These are phyloP conservation scores for Lutjanus erythropterus DNA, from an alignment of 2,113 vertebrate species.

Conservation along the genomic window DNA sequence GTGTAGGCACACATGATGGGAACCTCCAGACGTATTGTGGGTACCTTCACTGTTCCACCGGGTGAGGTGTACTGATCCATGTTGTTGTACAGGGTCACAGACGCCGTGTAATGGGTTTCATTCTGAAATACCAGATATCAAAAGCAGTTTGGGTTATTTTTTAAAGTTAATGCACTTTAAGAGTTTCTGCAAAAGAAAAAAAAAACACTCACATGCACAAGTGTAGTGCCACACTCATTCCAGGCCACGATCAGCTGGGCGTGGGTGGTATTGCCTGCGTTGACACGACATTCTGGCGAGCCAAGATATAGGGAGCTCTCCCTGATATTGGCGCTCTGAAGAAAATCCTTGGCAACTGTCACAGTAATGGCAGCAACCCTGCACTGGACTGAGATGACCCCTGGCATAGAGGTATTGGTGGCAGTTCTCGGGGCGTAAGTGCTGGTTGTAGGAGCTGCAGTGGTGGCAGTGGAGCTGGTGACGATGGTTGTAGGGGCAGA, in stretches of 20 bases:
- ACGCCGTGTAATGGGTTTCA: constrained; percentile 79
- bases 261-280: constrained; percentile 81
- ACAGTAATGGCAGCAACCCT: constrained; percentile 81
- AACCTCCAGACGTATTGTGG: constrained; percentile 74
- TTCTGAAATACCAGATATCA: constrained; percentile 83
- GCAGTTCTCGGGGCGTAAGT: not conserved
- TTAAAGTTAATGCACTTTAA: not conserved
- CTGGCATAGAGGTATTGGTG: not conserved
- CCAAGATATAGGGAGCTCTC: constrained; percentile 88
- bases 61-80: constrained; percentile 45
- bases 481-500: not conserved
- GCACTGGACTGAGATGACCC: constrained; percentile 83
- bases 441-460: not conserved
- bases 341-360: constrained; percentile 82
- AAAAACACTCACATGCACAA: constrained; percentile 85
- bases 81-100: constrained; percentile 83
- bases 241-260: constrained; percentile 84
- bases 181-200: not conserved
- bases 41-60: constrained; percentile 57
- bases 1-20: constrained; percentile 87
- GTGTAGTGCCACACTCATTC: constrained; percentile 83
- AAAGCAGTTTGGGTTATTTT: not conserved
- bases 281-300: constrained; percentile 80
- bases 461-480: not conserved
- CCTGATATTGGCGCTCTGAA: constrained; percentile 80